Evolutionary conservation across 1,140 invertebrate species (phyloP).

Genomic region (Cyclina sinensis): DNA sequence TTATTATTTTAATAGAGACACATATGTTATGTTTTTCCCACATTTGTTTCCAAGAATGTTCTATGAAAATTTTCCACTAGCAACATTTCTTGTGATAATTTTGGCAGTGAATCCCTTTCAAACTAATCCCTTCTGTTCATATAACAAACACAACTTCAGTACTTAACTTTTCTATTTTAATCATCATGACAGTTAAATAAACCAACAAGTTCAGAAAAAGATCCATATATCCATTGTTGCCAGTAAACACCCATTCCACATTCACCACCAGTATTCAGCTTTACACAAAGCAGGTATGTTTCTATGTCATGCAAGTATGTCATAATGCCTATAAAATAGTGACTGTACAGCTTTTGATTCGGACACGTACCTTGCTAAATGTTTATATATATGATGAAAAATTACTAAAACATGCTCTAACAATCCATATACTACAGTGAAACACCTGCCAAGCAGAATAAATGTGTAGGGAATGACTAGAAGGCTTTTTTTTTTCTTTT

Average conservation of each 20-base stretch:
- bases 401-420: neutral
- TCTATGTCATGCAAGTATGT: too few species aligned
- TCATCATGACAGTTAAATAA: neutral
- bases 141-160: neutral
- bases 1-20: too few species aligned
- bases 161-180: neutral
- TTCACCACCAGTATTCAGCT: too few species aligned
- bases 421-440: conserved; percentile 9
- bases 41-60: too few species aligned
- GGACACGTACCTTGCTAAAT: conserved; percentile 12
- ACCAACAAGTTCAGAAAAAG: neutral
- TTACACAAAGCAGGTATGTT: too few species aligned
- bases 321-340: neutral
- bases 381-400: neutral
- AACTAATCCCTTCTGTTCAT: neutral
- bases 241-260: neutral
- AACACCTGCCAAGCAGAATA: neutral
- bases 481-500: too few species aligned
- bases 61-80: too few species aligned
- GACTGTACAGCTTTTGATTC: conserved; percentile 6
- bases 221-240: conserved; percentile 3
- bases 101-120: too few species aligned
- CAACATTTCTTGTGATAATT: too few species aligned
- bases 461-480: neutral
- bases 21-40: too few species aligned